Base-by-base conservation (phyloP, 1,140 invertebrate species). In the Whitmania pigra region DNA sequence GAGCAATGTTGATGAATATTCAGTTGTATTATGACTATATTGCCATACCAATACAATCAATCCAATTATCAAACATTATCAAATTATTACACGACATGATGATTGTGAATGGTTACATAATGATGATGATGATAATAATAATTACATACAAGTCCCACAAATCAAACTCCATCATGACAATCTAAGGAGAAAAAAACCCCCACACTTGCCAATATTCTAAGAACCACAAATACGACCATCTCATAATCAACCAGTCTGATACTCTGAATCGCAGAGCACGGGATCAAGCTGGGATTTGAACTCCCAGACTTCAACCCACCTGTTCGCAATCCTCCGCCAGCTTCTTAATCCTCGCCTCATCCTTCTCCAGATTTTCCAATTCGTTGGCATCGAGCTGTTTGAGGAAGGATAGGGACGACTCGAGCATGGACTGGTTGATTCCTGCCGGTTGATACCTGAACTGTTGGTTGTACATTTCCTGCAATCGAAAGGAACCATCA, bases 401-500 rank as follows among this genome's bases (percentile, higher is more conserved):
- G 31, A 70, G 69, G 49, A 70, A 70, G 6, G 69, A 70, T 18
- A 70, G 29, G 0, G 69, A 36, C 4, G 69, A 36, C 11, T 70
- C 69, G 53, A 49, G 49, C 25, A 25, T 53, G 40, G 31, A 36
- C 43, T 70, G 69, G 49, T 53, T 70, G 2, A 25, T 31, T 2
- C 67, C 67, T 2, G 67, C 67, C n/a, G 67, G 67, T n/a, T 68
- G 67, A 25, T n/a, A 25, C 15, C 27, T 68, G n/a, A 68, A 68
- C 27, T 68, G 67, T 7, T 68, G 22, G 29, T 29, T 36, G 29
- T 68, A 68, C 67, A 68, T 68, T 40, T 68, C 22, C 29, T 68
- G 5, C 11, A 20, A 68, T 27, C 11, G n/a, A 29, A 68, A 57
- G 5, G 25, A 57, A 57, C 6, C 31, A 36, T 36, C 2, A 36